Conservation (phyloP, 2,797 vertebrate genomes). For the Cuculus canorus region DNA sequence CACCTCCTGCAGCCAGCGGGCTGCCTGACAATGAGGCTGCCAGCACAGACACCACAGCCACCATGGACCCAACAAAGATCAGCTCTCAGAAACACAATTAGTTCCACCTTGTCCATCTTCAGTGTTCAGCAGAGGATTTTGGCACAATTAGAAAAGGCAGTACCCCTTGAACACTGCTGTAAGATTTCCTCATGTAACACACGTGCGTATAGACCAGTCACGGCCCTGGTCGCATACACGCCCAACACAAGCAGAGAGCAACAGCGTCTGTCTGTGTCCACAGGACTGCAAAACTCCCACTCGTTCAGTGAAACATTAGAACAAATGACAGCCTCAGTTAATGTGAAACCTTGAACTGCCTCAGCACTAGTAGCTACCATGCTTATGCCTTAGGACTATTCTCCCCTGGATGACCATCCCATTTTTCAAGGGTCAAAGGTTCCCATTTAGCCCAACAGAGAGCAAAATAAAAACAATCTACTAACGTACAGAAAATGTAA, state of each 20-base stretch:
- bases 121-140: neutral
- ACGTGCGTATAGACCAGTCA: rapidly evolving
- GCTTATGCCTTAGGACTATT: neutral
- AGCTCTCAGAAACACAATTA: neutral
- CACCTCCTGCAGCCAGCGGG: neutral
- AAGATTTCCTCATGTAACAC: neutral
- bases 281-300: neutral
- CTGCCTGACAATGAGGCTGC: neutral
- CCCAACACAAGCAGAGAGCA: neutral
- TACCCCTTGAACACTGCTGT: neutral
- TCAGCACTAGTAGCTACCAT: neutral
- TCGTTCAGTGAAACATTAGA: neutral
- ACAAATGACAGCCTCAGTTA: neutral
- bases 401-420: neutral
- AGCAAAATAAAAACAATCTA: neutral
- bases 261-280: too few relatives aligned
- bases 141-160: neutral
- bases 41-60: neutral
- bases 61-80: neutral
- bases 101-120: neutral
- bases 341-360: neutral
- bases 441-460: neutral
- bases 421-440: neutral
- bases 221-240: rapidly evolving
- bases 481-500: neutral